phyloP scores from a whole-genome alignment of 2,888 invertebrate genomes.

The Zelleria hepariella region DNA sequence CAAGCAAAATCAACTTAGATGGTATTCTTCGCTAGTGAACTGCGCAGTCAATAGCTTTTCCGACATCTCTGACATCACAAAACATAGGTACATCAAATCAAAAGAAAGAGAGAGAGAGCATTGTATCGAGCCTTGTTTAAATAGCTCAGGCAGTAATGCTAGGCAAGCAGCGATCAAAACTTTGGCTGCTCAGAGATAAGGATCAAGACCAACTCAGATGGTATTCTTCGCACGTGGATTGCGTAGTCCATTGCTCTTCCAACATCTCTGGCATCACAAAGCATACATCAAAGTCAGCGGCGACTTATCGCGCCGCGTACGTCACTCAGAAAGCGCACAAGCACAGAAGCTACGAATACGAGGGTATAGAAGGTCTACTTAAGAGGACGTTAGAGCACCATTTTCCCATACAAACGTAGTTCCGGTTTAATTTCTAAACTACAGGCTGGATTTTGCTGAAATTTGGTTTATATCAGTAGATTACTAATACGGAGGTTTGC shows the following conservation, averaged over 20 bases:
- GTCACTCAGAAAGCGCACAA: constrained; percentile 4
- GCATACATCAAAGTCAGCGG: constrained; percentile 50
- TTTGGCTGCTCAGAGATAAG: not conserved
- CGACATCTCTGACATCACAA: not conserved
- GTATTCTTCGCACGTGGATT: not conserved
- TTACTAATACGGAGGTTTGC: no score
- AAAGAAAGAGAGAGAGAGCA: no score
- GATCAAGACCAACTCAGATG: not conserved
- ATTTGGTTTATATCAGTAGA: no score
- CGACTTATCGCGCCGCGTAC: constrained; percentile 33
- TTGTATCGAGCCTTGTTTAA: no score
- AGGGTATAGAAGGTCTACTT: not conserved
- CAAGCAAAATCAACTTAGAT: not conserved
- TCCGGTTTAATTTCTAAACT: no score
- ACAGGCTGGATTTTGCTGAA: no score
- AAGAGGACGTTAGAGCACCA: no score
- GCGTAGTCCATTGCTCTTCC: not conserved
- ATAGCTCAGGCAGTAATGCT: no score
- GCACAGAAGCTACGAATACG: not conserved
- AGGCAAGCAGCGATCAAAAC: no score
- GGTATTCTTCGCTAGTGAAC: not conserved
- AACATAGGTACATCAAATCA: constrained; percentile 52
- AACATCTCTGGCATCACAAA: not conserved
- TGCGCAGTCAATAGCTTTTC: not conserved
- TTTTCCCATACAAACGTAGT: no score